Conservation (phyloP, 2,888 invertebrate genomes). For the Orchesellides sinensis region DNA sequence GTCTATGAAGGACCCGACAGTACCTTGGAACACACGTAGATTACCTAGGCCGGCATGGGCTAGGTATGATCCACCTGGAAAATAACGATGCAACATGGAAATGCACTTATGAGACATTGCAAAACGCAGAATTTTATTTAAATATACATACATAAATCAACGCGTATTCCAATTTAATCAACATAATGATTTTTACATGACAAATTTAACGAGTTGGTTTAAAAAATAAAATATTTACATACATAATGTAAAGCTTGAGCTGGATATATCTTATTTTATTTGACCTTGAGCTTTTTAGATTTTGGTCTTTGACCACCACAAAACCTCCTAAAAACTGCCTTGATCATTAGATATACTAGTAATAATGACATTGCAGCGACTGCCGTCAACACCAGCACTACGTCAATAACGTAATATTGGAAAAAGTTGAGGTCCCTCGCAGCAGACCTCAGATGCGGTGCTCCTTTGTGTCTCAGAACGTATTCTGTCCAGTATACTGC, state of each 20-base stretch:
- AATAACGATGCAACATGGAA: too few relatives aligned
- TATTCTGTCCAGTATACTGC: conserved; percentile 64
- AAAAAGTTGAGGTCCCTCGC: conserved; percentile 43
- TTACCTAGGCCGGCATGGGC: too few relatives aligned
- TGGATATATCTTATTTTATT: too few relatives aligned
- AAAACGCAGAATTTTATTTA: too few relatives aligned
- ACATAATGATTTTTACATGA: too few relatives aligned
- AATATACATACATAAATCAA: too few relatives aligned
- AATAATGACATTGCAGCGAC: not conserved
- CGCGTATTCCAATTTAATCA: too few relatives aligned
- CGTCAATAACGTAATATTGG: conserved; percentile 33
- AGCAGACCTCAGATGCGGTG: conserved; percentile 61
- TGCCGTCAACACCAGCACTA: not conserved
- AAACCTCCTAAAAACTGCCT: not conserved
- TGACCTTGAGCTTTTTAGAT: not conserved
- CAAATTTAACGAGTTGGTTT: too few relatives aligned
- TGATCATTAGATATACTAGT: not conserved
- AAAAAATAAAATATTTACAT: too few relatives aligned
- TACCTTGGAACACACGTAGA: conserved; percentile 28
- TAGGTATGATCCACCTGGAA: too few relatives aligned
- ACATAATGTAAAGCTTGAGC: too few relatives aligned
- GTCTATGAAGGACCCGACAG: conserved; percentile 44
- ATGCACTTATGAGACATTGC: too few relatives aligned
- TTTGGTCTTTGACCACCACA: not conserved
- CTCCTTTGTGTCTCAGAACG: conserved; percentile 74